Percentiles rank a stretch among this genome's conserved stretches.
Evolutionary conservation across 2,113 vertebrate species (phyloP).

Genomic region (Gymnocephalus cernua): DNA sequence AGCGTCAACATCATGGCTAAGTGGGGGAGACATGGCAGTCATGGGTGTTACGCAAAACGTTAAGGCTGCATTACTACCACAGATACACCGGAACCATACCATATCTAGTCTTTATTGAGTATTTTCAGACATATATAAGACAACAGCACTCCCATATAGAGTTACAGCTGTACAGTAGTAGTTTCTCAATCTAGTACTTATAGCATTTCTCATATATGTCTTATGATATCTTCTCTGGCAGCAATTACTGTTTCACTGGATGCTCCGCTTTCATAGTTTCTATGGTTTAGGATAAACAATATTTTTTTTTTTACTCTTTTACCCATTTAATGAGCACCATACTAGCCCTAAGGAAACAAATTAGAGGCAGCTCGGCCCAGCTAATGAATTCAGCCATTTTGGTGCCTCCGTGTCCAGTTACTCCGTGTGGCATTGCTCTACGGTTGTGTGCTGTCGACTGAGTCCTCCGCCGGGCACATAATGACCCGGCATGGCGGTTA

Average conservation of each 20-base stretch:
- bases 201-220: constrained; percentile 38
- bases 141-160: constrained; percentile 7
- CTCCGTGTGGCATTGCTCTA: constrained; percentile 56
- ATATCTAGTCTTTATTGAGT: constrained; percentile 27
- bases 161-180: constrained; percentile 13
- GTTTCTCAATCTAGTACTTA: constrained; percentile 31
- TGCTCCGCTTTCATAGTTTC: constrained; percentile 50
- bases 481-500: constrained; percentile 84
- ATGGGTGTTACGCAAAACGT: constrained; percentile 74
- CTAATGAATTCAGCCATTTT: constrained; percentile 84
- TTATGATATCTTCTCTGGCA: constrained; percentile 60
- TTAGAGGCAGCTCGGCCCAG: constrained; percentile 69
- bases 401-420: constrained; percentile 74
- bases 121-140: constrained; percentile 8
- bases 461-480: constrained; percentile 85
- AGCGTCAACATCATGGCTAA: constrained; percentile 77
- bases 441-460: constrained; percentile 70
- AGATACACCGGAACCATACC: constrained; percentile 27
- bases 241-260: constrained; percentile 67
- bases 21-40: constrained; percentile 71
- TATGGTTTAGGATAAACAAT: constrained; percentile 78
- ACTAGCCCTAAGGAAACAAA: constrained; percentile 78
- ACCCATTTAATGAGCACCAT: constrained; percentile 78
- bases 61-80: constrained; percentile 55
- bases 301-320: constrained; percentile 63